A percentile compares a stretch with the other conserved stretches of the same genome.
These are phyloP conservation scores for Galerucella calmariensis DNA, from an alignment of 2,888 invertebrate species.

Conservation along the genomic window DNA sequence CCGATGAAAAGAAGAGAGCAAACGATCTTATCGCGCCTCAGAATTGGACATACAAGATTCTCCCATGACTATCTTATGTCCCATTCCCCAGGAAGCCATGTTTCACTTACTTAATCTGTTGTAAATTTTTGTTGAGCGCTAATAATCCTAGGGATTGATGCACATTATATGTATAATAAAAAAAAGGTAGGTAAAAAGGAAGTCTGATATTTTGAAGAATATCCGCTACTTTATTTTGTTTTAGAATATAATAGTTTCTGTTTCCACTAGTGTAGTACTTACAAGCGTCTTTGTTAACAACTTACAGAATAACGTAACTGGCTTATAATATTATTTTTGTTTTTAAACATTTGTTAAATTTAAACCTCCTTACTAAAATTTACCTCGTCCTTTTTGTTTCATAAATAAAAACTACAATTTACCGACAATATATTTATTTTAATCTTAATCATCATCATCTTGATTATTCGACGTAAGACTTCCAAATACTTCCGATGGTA, in stretches of 20 bases:
- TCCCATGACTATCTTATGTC: too few species aligned
- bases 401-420: too few species aligned
- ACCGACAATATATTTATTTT: too few species aligned
- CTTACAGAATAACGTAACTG: slow-evolving; percentile 21
- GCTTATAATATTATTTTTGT: slow-evolving; percentile 11
- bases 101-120: too few species aligned
- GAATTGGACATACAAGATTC: too few species aligned
- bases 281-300: slow-evolving; percentile 70
- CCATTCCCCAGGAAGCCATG: too few species aligned
- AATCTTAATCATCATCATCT: slow-evolving; percentile 31
- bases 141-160: too few species aligned
- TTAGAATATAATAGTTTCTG: slow-evolving; percentile 78
- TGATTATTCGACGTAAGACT: slow-evolving; percentile 69
- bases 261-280: slow-evolving; percentile 83
- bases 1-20: too few species aligned
- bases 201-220: background rate
- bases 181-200: slow-evolving; percentile 69
- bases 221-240: slow-evolving; percentile 45
- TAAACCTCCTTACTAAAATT: too few species aligned
- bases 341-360: background rate
- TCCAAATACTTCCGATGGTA: slow-evolving; percentile 94
- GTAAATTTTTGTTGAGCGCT: too few species aligned
- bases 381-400: background rate
- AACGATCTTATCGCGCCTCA: too few species aligned
- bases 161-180: too few species aligned